Base-by-base conservation (phyloP, 2,888 invertebrate genomes). In the Andrena haemorrhoa region DNA sequence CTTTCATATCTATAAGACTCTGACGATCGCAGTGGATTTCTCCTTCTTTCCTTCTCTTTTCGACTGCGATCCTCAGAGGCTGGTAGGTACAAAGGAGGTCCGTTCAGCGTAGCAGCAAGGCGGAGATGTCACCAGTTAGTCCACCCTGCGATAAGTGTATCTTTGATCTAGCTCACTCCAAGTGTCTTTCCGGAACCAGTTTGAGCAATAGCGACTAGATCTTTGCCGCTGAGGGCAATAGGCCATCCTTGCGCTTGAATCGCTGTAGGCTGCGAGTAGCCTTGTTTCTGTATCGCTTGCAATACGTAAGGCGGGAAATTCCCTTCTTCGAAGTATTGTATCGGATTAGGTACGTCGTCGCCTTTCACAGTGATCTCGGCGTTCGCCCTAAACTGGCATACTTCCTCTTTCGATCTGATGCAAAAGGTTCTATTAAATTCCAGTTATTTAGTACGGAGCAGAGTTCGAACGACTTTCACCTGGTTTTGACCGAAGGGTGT, bases 241-340 rank as follows among this genome's bases (percentile, higher is more conserved):
- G 96, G 96, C 96, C 96, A 96, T 29, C 96, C 96, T 90, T 96
- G 95, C 41, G 96, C 94, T 92, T 96, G 96, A 90, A 96, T 96
- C 6, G 96, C 94, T 20, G 96, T 96, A 1, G 96, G 96, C 60
- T 94, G 94, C 51, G 93, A 90, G 85, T 95, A 95, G 69, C 95
- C 95, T 90, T 94, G 95, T 79, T 91, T 93, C 75, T 93, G 93
- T 77, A 90, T 93, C 23, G 91, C 93, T 53, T 92, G 90, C 89
- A 93, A 90, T 7, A 93, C 90, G 20, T 92, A 92, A 8, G 90
- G 75, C 4, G 93, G 92, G 83, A 93, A 93, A 73, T 93, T 93
- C n/a, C 91, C 93, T 66, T 93, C 93, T 63, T 93, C 92, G 73
- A 93, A 93, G 64, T 82, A 89, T 75, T 92, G 92, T 68, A 93